phyloP scores from a whole-genome alignment of 23 tunicate genomes.

The Styela clava region DNA sequence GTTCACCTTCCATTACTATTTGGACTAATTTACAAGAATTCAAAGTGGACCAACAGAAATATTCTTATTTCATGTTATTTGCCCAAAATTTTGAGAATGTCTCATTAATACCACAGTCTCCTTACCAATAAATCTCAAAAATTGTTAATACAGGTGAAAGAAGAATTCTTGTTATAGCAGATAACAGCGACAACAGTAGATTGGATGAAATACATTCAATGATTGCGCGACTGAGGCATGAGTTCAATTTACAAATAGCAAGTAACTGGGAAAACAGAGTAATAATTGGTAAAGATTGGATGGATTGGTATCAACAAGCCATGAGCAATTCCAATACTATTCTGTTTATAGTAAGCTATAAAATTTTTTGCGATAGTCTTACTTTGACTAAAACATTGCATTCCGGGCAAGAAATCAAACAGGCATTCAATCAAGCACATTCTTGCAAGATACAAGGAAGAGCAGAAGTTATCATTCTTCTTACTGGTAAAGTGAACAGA shows the following conservation, averaged over 20 bases:
- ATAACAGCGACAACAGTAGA: background rate
- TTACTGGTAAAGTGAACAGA: background rate
- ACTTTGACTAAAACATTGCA: background rate
- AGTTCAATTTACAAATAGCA: slow-evolving; percentile 8
- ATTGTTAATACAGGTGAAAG: background rate
- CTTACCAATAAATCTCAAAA: too few relatives aligned
- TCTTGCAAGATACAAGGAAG: background rate
- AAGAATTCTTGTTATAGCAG: background rate
- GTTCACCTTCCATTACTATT: too few relatives aligned
- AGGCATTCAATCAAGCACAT: background rate
- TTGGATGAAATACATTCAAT: background rate
- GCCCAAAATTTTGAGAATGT: too few relatives aligned
- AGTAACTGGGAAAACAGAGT: slow-evolving; percentile 17
- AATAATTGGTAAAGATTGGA: background rate
- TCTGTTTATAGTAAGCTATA: background rate
- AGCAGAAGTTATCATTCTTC: background rate
- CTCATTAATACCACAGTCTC: too few relatives aligned
- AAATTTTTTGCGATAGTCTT: background rate
- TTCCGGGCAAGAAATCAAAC: background rate
- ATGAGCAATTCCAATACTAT: slow-evolving; percentile 4
- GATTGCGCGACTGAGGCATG: background rate
- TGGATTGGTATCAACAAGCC: background rate
- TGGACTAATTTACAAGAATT: too few relatives aligned
- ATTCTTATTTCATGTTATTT: too few relatives aligned
- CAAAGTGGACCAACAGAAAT: too few relatives aligned